Evolutionary conservation across 2,113 vertebrate species (phyloP), one percentile per base, ranked within the genome.

Genomic region (Labeo catla): DNA sequence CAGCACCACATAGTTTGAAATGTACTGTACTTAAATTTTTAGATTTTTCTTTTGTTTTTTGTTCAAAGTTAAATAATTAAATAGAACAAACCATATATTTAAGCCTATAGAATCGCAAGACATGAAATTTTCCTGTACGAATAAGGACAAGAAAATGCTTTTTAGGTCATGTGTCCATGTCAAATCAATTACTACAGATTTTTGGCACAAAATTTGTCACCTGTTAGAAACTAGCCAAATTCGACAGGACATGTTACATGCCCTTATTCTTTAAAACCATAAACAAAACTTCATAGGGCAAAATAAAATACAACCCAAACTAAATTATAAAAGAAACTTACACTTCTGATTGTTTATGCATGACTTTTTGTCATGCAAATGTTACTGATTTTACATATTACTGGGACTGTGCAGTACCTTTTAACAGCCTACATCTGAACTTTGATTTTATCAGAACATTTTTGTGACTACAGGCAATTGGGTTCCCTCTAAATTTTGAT

Each of bases 1-100:
- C n/a, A 80, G 90, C 59, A 89, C 57, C 3, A 85, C 49, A 39
- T 66, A 34, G 47, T 47, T 92, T 92, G 91, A 90, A 83, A 91
- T 91, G 87, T 82, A 86, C 90, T 89, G 87, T 82, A 86, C 90
- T 89, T 84, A 73, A 74, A 91, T 86, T 91, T 84, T 73, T 47
- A 36, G 36, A 57, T 19, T 6, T 16, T 6, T 54, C 2, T 54
- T 54, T 54, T 16, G 6, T 39, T 39, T 39, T 39, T 39, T 39
- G 10, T 54, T 6, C 16, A 16, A 54, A 7, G 52, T 57, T 57
- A 57, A 57, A 19, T 15, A 52, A 52, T 6, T 6, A 19, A 57
- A 57, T 19, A 19, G 16, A 57, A 19, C 16, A 57, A 57, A 57
- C 16, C 6, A 7, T 57, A 54, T 54, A 16, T 6, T 54, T 54